Base-by-base conservation (phyloP, 2,113 vertebrate species). In the Polyodon spathula region DNA sequence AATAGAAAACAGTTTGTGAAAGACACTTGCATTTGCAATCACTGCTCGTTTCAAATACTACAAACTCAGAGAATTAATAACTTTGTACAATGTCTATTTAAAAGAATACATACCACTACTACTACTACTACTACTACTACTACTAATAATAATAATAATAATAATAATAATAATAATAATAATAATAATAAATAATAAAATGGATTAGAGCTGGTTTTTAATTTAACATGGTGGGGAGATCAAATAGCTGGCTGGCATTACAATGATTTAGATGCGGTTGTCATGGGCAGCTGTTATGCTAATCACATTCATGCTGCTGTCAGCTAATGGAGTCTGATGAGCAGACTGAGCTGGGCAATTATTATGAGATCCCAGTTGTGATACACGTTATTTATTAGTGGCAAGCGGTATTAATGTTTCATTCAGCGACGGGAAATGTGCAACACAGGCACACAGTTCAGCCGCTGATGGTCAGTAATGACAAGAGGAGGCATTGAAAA, bases 381-480 rank as follows among this genome's bases (percentile, higher is more conserved):
- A 92, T 95, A 92, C 91, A 93, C 89, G 87, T 92, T 94, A 93
- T 95, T 96, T 97, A 93, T 97, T 94, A 92, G 92, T 92, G 91
- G 93, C 92, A 92, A 87, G 91, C 84, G 73, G 84, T 86, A 92
- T 93, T 92, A 92, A 91, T 93, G 92, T 92, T 93, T 95, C 89
- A 94, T 92, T 93, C 87, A 88, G 81, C 80, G 84, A 88, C 87
- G 85, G 86, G 85, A 89, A 89, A 84, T 85, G 84, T 87, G 83
- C 80, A 81, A 78, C 74, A 80, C 72, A 79, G 84, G 87, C 87
- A 82, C 60, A 74, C 74, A 83, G 81, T 86, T 84, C 78, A 79
- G 72, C 80, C 83, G 82, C 86, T 92, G 84, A 84, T 69, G 87
- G 87, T 90, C 86, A 90, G 73, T 54, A 66, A 80, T 82, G 84